phyloP scores from a whole-genome alignment of 92 coral and sea anemone species.

The Palythoa grandiflora region DNA sequence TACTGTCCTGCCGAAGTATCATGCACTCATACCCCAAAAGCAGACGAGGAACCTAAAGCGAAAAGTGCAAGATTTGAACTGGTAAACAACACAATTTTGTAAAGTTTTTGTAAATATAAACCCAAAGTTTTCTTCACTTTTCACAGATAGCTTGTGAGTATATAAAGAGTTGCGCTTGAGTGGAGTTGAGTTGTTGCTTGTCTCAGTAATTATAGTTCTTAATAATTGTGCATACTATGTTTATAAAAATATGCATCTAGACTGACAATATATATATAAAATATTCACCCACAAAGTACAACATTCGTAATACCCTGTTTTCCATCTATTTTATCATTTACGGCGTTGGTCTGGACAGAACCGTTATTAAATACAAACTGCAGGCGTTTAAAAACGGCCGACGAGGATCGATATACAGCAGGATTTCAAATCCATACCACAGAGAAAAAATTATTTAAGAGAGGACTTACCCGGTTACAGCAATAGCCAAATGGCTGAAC shows the following conservation, averaged over 20 bases:
- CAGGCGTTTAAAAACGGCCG: slow-evolving; percentile 15
- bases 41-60: not conserved
- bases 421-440: slow-evolving; percentile 23
- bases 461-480: slow-evolving; percentile 2
- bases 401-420: not conserved
- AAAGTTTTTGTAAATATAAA: slow-evolving; percentile 1
- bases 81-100: slow-evolving; percentile 13
- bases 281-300: not conserved
- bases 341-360: slow-evolving; percentile 13
- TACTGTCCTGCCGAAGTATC: slow-evolving; percentile 4
- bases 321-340: slow-evolving; percentile 20
- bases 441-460: slow-evolving; percentile 15
- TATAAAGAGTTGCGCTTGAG: slow-evolving; percentile 6
- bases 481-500: slow-evolving; percentile 25
- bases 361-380: not conserved
- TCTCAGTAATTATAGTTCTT: slow-evolving; percentile 6
- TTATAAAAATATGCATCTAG: slow-evolving; percentile 2
- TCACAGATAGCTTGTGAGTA: slow-evolving; percentile 8
- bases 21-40: not conserved
- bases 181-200: slow-evolving; percentile 7
- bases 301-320: not conserved
- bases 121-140: slow-evolving; percentile 2
- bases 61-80: slow-evolving; percentile 6
- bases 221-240: slow-evolving; percentile 8
- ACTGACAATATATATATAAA: slow-evolving; percentile 1